Evolutionary conservation across 2,888 invertebrate genomes (phyloP), one percentile per base, ranked within the genome.

Genomic region (Pogonocherus hispidulus): DNA sequence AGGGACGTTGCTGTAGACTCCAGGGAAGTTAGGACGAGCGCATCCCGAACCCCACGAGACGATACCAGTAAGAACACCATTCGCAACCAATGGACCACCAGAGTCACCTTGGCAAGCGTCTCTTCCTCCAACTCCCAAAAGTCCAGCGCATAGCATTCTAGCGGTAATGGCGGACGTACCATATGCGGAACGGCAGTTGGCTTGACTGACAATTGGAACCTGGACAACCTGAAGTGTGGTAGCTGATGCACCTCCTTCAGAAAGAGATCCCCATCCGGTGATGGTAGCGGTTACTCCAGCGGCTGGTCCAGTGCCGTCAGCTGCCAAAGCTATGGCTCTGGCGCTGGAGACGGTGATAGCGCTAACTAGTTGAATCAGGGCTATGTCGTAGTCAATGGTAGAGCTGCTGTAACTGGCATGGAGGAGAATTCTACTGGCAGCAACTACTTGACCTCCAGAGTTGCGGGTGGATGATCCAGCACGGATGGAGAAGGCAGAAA

Each of bases 121-220:
- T 55, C 87, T 86, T 2, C 87, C 86, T 0, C 88, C 87, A 1
- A 86, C 85, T 0, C 76, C 82, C 75, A 87, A 86, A 16, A 86
- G 86, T 1, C 88, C 88, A 0, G 89, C 89, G 63, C 89, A 89
- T 77, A 89, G 86, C 89, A 89, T 89, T 20, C 86, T 85, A 0
- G 81, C 75, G 0, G 88, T 87, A 18, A 81, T 74, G 8, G 4
- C 18, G 18, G 35, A 16, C 1, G 16, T 4, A 5, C 54, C 35
- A 18, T 54, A 54, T 2, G 32, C 32, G 1, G 14, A 3, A 2
- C 54, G 1, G 47, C 71, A 71, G 19, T 65, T 65, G 8, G 6
- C 32, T 16, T 63, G 68, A 27, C 41, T 64, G 4, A 74, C 54
- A 54, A 62, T 55, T 11, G 72, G 70, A 3, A 64, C 66, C 5